A percentile compares a stretch with the other conserved stretches of the same genome.
Evolutionary conservation across 1,140 invertebrate genomes (phyloP).

Genomic region (Drosophila bocki): DNA sequence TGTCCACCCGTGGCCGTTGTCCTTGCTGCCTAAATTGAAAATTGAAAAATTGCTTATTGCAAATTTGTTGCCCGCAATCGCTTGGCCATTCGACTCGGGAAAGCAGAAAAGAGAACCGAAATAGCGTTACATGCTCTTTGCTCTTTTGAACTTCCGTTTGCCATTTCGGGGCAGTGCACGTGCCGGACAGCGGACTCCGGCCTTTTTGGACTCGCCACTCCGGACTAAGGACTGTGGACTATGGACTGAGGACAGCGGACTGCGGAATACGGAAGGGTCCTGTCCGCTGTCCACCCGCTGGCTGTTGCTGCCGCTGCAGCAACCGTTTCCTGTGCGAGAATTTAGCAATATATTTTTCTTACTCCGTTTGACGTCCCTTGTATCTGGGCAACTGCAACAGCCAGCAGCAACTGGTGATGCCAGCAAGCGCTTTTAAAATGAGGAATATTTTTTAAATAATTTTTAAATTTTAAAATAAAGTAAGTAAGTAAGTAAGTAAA

Average conservation of each 20-base stretch:
- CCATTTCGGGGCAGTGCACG: conserved; percentile 74
- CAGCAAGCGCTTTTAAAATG: conserved; percentile 7
- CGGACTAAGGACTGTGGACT: conserved; percentile 22
- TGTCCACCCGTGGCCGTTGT: conserved; percentile 42
- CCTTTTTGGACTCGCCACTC: conserved; percentile 21
- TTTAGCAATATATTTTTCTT: conserved; percentile 80
- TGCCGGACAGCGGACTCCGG: conserved; percentile 49
- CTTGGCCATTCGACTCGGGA: conserved; percentile 51
- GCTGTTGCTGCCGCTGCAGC: conserved; percentile 36
- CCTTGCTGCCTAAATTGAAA: conserved; percentile 77
- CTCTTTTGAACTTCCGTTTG: conserved; percentile 77
- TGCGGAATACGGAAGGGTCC: conserved; percentile 22
- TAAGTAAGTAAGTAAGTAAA: too few species aligned
- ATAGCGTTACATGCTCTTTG: conserved; percentile 75
- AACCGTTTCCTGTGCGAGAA: conserved; percentile 66
- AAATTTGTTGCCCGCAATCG: conserved; percentile 81
- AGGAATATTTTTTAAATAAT: background rate
- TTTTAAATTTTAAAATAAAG: too few species aligned
- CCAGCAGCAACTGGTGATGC: conserved; percentile 31
- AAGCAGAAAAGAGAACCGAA: conserved; percentile 20
- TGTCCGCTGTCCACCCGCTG: conserved; percentile 45
- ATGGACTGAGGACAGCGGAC: background rate
- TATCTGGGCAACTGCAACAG: conserved; percentile 53
- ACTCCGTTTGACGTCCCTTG: conserved; percentile 66
- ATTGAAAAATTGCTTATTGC: conserved; percentile 83